Conservation (phyloP, 2,113 vertebrate species). For the Eptatretus burgeri region DNA sequence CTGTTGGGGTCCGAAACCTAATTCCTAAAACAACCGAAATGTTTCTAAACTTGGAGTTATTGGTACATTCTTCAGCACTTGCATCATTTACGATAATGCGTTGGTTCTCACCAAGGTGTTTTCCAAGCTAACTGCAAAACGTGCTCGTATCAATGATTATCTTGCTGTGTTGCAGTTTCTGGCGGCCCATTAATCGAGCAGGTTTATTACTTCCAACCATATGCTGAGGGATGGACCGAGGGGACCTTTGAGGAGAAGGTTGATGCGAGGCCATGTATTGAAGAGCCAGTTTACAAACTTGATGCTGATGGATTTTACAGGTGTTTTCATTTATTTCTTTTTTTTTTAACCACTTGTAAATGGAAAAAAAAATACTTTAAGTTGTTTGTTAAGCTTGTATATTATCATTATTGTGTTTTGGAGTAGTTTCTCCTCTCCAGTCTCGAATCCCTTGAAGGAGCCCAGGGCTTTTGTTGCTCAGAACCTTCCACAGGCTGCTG, state of each 20-base stretch:
- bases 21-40: no score
- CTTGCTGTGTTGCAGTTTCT: slow-evolving; percentile 36
- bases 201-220: slow-evolving; percentile 57
- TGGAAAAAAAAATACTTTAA: no score
- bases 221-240: slow-evolving; percentile 69
- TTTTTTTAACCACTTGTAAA: no score
- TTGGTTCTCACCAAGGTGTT: not conserved
- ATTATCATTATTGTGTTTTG: no score
- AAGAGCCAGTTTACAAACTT: slow-evolving; percentile 37
- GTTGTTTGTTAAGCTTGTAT: no score
- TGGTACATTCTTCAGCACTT: not conserved
- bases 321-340: slow-evolving; percentile 18
- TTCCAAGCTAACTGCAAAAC: not conserved
- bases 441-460: no score
- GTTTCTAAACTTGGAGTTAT: not conserved
- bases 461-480: no score
- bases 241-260: slow-evolving; percentile 85
- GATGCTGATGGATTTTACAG: slow-evolving; percentile 67
- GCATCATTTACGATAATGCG: not conserved
- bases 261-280: slow-evolving; percentile 42
- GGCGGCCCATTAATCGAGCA: slow-evolving; percentile 78
- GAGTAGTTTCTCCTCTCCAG: no score
- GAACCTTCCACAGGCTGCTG: no score
- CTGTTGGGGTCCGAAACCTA: no score
- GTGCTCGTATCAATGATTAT: no score